phyloP scores from a whole-genome alignment of 2,888 invertebrate genomes.

The Ptilodon capucinus region DNA sequence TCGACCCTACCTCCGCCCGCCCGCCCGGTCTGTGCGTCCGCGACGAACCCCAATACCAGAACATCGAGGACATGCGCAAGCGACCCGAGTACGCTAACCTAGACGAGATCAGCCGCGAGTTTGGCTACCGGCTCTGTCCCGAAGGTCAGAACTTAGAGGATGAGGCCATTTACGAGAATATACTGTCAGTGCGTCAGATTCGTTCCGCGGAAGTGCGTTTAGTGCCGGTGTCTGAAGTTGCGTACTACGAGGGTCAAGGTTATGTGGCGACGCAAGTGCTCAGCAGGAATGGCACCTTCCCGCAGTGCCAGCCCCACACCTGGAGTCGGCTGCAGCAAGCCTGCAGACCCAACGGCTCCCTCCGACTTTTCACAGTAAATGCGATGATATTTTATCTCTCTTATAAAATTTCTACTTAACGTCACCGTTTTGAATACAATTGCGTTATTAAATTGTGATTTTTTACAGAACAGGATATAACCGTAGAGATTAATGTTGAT shows the following conservation, averaged over 20 bases:
- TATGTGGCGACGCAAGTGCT: constrained; percentile 77
- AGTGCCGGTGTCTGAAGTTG: constrained; percentile 78
- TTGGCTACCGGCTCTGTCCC: constrained; percentile 77
- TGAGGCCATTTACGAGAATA: constrained; percentile 79
- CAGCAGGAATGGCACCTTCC: constrained; percentile 78
- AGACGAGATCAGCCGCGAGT: constrained; percentile 78
- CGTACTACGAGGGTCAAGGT: constrained; percentile 77
- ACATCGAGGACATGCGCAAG: constrained; percentile 72
- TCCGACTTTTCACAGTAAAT: constrained; percentile 72
- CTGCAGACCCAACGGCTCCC: constrained; percentile 65
- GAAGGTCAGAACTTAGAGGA: constrained; percentile 80
- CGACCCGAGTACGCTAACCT: constrained; percentile 77
- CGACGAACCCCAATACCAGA: constrained; percentile 77
- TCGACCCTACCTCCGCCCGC: constrained; percentile 60
- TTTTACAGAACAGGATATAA: constrained; percentile 62
- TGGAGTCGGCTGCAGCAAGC: constrained; percentile 76
- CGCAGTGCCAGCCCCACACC: constrained; percentile 77
- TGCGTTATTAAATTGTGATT: constrained; percentile 52
- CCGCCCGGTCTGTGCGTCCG: constrained; percentile 69
- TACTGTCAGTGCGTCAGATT: constrained; percentile 76
- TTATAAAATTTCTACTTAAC: constrained; percentile 14
- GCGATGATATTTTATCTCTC: constrained; percentile 12
- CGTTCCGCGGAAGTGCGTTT: constrained; percentile 79
- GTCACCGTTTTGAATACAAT: constrained; percentile 29
- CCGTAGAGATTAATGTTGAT: constrained; percentile 48